Percentiles rank a stretch among this genome's conserved stretches.
Evolutionary conservation across 1,140 invertebrate genomes (phyloP).

Genomic region (Dufourea novaeangliae): DNA sequence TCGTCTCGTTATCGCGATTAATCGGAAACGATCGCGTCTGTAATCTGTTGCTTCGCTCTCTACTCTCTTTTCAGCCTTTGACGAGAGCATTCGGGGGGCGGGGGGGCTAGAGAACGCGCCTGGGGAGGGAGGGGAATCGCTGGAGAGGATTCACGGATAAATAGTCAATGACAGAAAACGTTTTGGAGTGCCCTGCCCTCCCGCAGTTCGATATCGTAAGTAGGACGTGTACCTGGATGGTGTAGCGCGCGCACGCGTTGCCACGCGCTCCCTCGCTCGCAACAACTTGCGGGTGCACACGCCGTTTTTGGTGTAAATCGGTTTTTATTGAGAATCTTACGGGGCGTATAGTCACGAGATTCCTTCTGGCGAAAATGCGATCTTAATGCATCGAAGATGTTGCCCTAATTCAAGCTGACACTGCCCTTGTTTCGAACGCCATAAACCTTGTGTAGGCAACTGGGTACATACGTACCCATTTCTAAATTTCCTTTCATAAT

Average conservation of each 20-base stretch:
- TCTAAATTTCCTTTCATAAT: too few relatives aligned
- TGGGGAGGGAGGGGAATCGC: too few relatives aligned
- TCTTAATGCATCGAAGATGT: constrained; percentile 11
- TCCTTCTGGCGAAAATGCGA: constrained; percentile 2
- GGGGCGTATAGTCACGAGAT: background rate
- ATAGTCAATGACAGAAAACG: constrained; percentile 59
- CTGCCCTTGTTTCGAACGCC: too few relatives aligned
- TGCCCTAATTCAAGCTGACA: constrained; percentile 3
- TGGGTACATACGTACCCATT: too few relatives aligned
- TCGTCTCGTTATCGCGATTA: constrained; percentile 24
- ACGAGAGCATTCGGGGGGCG: background rate
- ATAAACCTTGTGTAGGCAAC: too few relatives aligned
- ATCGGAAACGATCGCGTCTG: background rate
- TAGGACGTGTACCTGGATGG: constrained; percentile 74
- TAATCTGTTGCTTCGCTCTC: constrained; percentile 39
- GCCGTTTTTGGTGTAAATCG: constrained; percentile 24
- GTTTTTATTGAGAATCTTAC: background rate
- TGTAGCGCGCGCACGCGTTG: constrained; percentile 29
- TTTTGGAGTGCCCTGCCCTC: constrained; percentile 54
- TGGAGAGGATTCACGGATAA: constrained; percentile 44
- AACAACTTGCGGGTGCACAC: constrained; percentile 20
- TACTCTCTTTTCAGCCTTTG: background rate
- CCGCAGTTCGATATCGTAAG: constrained; percentile 76
- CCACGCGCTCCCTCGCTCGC: too few relatives aligned
- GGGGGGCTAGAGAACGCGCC: background rate